Evolutionary conservation across 2,888 invertebrate genomes (phyloP).

Genomic region (Petrophora chlorosata): DNA sequence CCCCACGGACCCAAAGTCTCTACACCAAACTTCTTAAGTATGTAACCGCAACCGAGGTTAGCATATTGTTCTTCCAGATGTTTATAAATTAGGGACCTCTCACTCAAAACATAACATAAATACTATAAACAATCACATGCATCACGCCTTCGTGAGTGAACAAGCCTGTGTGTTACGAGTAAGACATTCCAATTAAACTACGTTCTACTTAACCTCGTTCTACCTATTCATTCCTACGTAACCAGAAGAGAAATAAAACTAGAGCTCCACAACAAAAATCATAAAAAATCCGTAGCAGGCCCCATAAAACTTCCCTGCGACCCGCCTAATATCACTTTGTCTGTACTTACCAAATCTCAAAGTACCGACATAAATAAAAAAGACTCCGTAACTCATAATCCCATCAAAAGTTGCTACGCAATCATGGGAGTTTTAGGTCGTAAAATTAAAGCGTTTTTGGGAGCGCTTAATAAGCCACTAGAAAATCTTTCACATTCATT

Average conservation of each 20-base stretch:
- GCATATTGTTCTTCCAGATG: too few relatives aligned
- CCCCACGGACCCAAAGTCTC: too few relatives aligned
- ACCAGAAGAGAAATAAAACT: neutral
- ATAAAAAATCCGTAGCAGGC: conserved; percentile 12
- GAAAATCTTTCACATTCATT: neutral
- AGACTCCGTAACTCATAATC: conserved; percentile 32
- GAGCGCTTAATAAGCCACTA: neutral
- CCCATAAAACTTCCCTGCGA: conserved; percentile 26
- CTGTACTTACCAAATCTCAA: conserved; percentile 19
- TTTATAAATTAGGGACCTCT: too few relatives aligned
- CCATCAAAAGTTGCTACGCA: conserved; percentile 41
- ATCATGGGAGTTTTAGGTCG: conserved; percentile 36
- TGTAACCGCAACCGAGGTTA: too few relatives aligned
- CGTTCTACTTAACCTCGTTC: neutral
- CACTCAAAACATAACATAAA: too few relatives aligned
- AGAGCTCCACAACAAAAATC: neutral
- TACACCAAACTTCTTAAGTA: too few relatives aligned
- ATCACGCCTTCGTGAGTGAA: too few relatives aligned
- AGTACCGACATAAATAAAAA: conserved; percentile 40
- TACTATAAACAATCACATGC: too few relatives aligned
- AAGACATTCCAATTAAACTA: too few relatives aligned
- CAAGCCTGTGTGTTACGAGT: too few relatives aligned
- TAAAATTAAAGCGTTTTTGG: conserved; percentile 35
- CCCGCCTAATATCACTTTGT: conserved; percentile 16
- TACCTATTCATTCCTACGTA: neutral